phyloP scores from a whole-genome alignment of 1,140 invertebrate genomes.

The Apis florea region DNA sequence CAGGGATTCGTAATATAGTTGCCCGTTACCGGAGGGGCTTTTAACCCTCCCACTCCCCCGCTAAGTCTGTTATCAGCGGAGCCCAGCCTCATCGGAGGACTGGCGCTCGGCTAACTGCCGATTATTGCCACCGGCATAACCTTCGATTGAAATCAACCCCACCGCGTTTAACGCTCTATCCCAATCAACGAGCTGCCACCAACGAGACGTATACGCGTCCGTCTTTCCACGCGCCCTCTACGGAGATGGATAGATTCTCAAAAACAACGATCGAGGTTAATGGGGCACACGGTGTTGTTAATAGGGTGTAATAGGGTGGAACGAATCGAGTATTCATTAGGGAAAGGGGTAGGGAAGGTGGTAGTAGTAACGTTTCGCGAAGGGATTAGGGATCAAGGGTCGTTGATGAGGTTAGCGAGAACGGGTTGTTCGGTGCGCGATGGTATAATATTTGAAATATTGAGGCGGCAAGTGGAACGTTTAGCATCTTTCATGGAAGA shows the following conservation, averaged over 20 bases:
- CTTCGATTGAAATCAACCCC: constrained; percentile 68
- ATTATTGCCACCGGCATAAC: constrained; percentile 69
- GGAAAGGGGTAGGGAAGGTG: too few relatives aligned
- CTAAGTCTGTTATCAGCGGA: constrained; percentile 75
- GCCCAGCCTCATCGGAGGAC: constrained; percentile 59
- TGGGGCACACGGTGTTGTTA: too few relatives aligned
- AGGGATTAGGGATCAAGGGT: background rate
- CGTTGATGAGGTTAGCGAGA: background rate
- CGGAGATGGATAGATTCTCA: background rate
- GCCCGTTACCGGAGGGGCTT: constrained; percentile 46
- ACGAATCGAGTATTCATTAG: too few relatives aligned
- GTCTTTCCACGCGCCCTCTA: background rate
- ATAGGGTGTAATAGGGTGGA: too few relatives aligned
- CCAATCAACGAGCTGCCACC: constrained; percentile 49
- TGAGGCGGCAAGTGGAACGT: constrained; percentile 54
- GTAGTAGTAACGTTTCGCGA: background rate
- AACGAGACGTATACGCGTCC: background rate
- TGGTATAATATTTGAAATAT: constrained; percentile 48
- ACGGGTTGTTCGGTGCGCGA: background rate
- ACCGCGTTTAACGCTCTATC: constrained; percentile 56
- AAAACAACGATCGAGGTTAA: too few relatives aligned
- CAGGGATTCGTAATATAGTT: constrained; percentile 58
- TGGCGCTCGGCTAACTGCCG: constrained; percentile 66
- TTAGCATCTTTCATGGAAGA: constrained; percentile 61
- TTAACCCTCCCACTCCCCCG: constrained; percentile 42